Evolutionary conservation across 1,140 invertebrate genomes (phyloP).

Genomic region (Sycophaga agraensis): DNA sequence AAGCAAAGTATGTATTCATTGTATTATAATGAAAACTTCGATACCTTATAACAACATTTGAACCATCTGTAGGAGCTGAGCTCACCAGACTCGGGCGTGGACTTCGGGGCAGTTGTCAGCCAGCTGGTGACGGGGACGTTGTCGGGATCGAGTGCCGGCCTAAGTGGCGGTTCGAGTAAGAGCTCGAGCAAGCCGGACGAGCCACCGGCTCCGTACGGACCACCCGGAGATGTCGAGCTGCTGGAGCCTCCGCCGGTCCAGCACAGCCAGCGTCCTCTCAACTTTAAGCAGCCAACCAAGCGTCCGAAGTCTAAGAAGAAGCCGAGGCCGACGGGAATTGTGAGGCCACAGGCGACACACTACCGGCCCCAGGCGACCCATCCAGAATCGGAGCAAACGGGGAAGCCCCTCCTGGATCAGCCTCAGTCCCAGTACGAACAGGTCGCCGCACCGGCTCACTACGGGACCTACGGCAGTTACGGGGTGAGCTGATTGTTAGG

Average conservation of each 20-base stretch:
- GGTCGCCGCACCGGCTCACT: slow-evolving; percentile 20
- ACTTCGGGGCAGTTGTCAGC: slow-evolving; percentile 43
- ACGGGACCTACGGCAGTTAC: slow-evolving; percentile 13
- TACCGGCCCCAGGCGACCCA: slow-evolving; percentile 18
- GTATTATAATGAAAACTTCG: background rate
- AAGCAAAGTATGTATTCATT: slow-evolving; percentile 43
- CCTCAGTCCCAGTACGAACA: slow-evolving; percentile 8
- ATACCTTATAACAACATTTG: too few relatives aligned
- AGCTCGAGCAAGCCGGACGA: background rate
- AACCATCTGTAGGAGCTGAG: slow-evolving; percentile 37
- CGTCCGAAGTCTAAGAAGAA: background rate
- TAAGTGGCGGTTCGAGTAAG: slow-evolving; percentile 37
- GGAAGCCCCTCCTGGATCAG: background rate
- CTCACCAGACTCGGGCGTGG: slow-evolving; percentile 37
- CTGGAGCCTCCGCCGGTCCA: background rate
- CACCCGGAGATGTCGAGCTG: background rate
- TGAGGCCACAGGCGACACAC: background rate
- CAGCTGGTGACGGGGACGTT: slow-evolving; percentile 45
- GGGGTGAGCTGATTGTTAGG: slow-evolving; percentile 10
- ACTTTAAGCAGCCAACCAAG: background rate
- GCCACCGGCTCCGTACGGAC: background rate
- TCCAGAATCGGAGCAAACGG: background rate
- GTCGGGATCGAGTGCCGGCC: slow-evolving; percentile 47
- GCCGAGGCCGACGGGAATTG: background rate
- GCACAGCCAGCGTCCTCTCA: background rate